Conservation (phyloP, 2,888 invertebrate genomes). For the Muscina levida region DNA sequence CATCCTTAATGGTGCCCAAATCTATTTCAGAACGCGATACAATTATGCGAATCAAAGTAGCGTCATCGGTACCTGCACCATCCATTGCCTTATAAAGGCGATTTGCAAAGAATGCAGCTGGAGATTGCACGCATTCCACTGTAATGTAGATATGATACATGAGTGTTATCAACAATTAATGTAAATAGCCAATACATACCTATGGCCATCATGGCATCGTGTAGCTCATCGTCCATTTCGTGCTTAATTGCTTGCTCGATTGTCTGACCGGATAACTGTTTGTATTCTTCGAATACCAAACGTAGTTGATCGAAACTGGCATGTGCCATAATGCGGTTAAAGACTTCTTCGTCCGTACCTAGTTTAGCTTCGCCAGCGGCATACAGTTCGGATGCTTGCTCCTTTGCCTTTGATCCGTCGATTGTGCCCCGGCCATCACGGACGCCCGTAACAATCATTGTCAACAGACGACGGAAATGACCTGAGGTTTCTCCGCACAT, state of each 20-base stretch:
- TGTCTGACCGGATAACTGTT: constrained; percentile 86
- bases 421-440: constrained; percentile 84
- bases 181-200: constrained; percentile 79
- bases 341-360: constrained; percentile 88
- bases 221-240: constrained; percentile 85
- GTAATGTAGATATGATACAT: constrained; percentile 60
- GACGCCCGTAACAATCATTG: constrained; percentile 86
- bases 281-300: constrained; percentile 87
- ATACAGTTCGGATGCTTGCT: constrained; percentile 85
- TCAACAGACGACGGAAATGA: constrained; percentile 87
- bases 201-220: constrained; percentile 86
- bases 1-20: constrained; percentile 85
- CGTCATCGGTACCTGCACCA: constrained; percentile 87
- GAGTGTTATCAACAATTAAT: not conserved
- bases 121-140: constrained; percentile 87
- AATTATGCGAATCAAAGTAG: constrained; percentile 85
- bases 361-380: constrained; percentile 87
- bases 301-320: constrained; percentile 87
- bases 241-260: constrained; percentile 87
- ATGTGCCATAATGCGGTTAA: constrained; percentile 87
- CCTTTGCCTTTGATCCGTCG: constrained; percentile 85
- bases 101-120: constrained; percentile 86
- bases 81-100: constrained; percentile 85
- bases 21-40: constrained; percentile 87
- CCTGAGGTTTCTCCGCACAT: constrained; percentile 89